Conservation (phyloP, 1,140 invertebrate genomes). For the Drosophila ercepeae region DNA sequence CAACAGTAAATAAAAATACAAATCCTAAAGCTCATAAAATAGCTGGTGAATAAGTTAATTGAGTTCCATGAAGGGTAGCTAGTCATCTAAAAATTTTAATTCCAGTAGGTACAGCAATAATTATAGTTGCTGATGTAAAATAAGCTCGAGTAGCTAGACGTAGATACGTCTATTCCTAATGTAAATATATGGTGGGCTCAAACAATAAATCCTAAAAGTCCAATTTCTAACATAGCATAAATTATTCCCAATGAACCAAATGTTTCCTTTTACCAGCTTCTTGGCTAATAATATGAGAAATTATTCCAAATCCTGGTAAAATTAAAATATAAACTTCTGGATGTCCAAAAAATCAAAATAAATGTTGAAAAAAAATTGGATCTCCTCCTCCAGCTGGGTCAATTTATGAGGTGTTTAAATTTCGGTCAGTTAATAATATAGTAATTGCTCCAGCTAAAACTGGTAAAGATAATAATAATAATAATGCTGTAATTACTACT, state of each 20-base stretch:
- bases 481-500: slow-evolving; percentile 88
- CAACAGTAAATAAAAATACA: slow-evolving; percentile 88
- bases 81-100: slow-evolving; percentile 88
- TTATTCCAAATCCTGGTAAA: no score
- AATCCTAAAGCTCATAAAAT: slow-evolving; percentile 88
- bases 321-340: no score
- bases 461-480: no score
- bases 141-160: slow-evolving; percentile 87
- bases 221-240: slow-evolving; percentile 88
- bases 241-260: slow-evolving; percentile 87
- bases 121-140: not conserved
- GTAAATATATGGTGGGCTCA: slow-evolving; percentile 90
- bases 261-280: slow-evolving; percentile 86
- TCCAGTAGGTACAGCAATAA: not conserved
- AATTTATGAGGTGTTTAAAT: no score
- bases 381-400: no score
- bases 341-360: no score
- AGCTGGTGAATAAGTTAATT: slow-evolving; percentile 85
- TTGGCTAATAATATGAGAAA: slow-evolving; percentile 87
- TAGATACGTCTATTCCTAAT: slow-evolving; percentile 89
- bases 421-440: no score
- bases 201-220: slow-evolving; percentile 88
- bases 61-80: slow-evolving; percentile 86
- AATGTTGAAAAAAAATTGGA: no score
- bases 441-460: no score